A percentile compares a stretch with the other conserved stretches of the same genome.
Conservation (phyloP, 2,888 invertebrate genomes). For the Stictocephala bisonia region DNA sequence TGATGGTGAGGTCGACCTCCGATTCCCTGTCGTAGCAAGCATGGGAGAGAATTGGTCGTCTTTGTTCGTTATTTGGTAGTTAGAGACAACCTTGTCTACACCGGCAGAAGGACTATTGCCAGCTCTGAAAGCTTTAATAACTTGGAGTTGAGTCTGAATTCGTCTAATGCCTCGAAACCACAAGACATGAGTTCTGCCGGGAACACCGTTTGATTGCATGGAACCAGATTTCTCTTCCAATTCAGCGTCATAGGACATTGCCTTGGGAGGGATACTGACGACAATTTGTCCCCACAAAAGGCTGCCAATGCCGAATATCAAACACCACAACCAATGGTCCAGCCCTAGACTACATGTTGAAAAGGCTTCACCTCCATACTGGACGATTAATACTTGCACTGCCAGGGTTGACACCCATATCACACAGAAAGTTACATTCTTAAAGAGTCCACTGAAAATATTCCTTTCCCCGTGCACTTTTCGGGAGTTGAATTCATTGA, state of each 20-base stretch:
- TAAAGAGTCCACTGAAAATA: constrained; percentile 70
- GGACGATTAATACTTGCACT: constrained; percentile 70
- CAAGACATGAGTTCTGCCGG: constrained; percentile 66
- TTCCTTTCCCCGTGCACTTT: constrained; percentile 75
- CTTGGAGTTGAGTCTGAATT: constrained; percentile 68
- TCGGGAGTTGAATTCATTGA: constrained; percentile 75
- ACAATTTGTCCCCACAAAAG: constrained; percentile 72
- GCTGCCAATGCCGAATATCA: constrained; percentile 69
- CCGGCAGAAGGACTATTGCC: no score
- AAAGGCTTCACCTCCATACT: constrained; percentile 70
- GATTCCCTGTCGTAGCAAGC: no score
- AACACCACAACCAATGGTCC: constrained; percentile 72
- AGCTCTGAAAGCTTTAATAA: constrained; percentile 57
- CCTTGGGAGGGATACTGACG: constrained; percentile 68
- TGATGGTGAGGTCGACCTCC: no score
- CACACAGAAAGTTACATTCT: constrained; percentile 70
- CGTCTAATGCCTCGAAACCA: constrained; percentile 74
- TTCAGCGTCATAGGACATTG: background rate
- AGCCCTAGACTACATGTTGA: constrained; percentile 67
- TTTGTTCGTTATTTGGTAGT: no score
- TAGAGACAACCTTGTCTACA: no score
- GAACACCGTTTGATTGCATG: constrained; percentile 54
- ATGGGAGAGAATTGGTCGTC: no score
- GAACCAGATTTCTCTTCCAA: background rate
- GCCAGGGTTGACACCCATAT: constrained; percentile 71